Percentiles rank a stretch among this genome's conserved stretches.
These are phyloP conservation scores for Mellivora capensis DNA, from an alignment of 2,113 vertebrate species.

Conservation along the genomic window DNA sequence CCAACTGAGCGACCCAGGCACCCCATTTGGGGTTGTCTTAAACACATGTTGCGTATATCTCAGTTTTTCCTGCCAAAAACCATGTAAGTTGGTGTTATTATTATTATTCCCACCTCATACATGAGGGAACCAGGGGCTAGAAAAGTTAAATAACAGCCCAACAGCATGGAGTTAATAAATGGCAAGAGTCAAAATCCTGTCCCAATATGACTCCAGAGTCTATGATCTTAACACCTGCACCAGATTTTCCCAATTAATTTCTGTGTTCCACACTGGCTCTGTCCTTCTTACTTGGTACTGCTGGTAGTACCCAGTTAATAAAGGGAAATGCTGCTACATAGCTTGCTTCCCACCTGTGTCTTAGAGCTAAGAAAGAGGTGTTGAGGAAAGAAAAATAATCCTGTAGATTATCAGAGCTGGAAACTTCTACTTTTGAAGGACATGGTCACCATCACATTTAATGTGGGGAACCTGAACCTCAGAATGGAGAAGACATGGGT, in stretches of 20 bases:
- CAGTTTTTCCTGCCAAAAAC: background rate
- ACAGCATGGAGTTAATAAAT: background rate
- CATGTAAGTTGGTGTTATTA: background rate
- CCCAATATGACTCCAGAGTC: background rate
- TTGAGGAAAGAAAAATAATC: background rate
- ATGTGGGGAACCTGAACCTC: background rate
- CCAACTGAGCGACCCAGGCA: background rate
- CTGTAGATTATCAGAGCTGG: background rate
- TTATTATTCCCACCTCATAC: background rate
- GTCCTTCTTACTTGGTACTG: too few species aligned
- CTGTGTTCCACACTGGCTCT: background rate
- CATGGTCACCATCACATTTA: background rate
- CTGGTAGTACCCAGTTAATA: background rate
- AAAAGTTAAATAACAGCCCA: background rate
- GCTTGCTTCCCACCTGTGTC: background rate
- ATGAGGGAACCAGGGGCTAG: background rate
- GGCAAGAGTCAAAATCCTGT: background rate
- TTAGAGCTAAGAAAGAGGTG: background rate
- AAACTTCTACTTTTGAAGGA: background rate
- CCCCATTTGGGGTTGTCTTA: background rate
- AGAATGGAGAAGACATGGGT: background rate
- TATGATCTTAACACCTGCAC: fast-evolving
- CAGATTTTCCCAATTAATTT: background rate
- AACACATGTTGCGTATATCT: background rate
- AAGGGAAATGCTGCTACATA: background rate